Conservation (phyloP, 2,888 invertebrate genomes). For the Troides aeacus region DNA sequence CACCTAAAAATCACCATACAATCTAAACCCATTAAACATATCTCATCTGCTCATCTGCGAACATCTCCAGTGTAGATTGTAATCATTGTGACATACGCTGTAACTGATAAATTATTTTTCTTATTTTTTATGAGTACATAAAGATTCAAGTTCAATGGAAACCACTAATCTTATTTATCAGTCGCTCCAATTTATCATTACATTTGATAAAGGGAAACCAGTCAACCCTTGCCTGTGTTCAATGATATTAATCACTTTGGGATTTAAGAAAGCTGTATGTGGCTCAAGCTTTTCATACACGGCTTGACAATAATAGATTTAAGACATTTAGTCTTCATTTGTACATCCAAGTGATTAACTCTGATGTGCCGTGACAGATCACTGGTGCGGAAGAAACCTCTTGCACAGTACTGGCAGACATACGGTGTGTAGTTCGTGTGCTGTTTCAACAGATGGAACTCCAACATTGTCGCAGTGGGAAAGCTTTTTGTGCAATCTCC, state of each 20-base stretch:
- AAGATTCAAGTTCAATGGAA: background rate
- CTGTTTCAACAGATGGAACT: constrained; percentile 69
- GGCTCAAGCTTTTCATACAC: constrained; percentile 11
- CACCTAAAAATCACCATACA: background rate
- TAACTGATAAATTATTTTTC: background rate
- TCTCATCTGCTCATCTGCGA: too few species aligned
- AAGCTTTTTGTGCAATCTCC: constrained; percentile 66
- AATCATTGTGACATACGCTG: background rate
- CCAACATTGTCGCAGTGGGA: constrained; percentile 66
- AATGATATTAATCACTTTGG: background rate
- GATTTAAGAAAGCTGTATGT: background rate
- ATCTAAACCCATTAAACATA: background rate
- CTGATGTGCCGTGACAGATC: constrained; percentile 67
- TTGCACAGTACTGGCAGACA: constrained; percentile 64
- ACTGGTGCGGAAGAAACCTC: constrained; percentile 66
- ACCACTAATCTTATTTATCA: background rate
- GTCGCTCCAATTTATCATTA: background rate
- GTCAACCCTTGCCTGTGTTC: background rate
- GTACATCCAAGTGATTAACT: constrained; percentile 59
- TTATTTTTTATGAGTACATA: background rate
- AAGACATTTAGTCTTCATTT: constrained; percentile 37
- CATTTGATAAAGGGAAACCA: background rate
- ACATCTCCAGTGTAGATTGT: background rate
- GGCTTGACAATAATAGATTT: constrained; percentile 20
- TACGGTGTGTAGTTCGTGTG: constrained; percentile 71